Percentiles rank a stretch among this genome's conserved stretches.
Evolutionary conservation across 2,797 vertebrate species (phyloP).

Genomic region (Peromyscus aztecus): DNA sequence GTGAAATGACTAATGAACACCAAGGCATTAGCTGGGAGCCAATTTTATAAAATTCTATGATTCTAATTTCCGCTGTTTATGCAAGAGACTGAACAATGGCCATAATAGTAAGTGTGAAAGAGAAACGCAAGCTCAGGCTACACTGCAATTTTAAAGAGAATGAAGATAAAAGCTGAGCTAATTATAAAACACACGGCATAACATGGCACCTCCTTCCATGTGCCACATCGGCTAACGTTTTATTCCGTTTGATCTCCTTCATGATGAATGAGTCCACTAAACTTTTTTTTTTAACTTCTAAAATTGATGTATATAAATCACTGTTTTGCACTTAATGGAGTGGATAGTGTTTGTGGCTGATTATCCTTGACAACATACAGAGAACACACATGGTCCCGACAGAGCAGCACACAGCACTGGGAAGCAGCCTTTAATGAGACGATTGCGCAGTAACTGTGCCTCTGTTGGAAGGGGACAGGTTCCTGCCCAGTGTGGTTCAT

Average conservation of each 20-base stretch:
- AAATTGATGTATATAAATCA: not conserved
- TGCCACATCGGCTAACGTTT: not conserved
- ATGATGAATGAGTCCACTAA: conserved; percentile 17
- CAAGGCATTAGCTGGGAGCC: not conserved
- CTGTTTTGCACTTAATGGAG: not conserved
- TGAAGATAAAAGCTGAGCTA: not conserved
- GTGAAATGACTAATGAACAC: not conserved
- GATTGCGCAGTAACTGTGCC: fast-evolving
- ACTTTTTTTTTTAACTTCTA: not conserved
- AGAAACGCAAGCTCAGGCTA: not conserved
- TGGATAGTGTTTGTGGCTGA: not conserved
- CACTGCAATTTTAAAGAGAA: not conserved
- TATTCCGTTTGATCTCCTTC: not conserved
- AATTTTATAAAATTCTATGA: conserved; percentile 40
- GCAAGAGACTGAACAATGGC: conserved; percentile 54
- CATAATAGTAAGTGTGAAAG: not conserved
- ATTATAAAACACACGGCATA: not conserved
- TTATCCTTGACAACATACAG: not conserved
- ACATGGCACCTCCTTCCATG: not conserved
- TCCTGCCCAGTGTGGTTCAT: no score
- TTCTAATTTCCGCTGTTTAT: conserved; percentile 70
- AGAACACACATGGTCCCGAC: not conserved
- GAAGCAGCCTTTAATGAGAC: not conserved
- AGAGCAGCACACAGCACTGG: not conserved
- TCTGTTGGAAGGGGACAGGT: not conserved